Evolutionary conservation across 2,797 vertebrate species (phyloP).

Genomic region (Petrocephalus sullivani): DNA sequence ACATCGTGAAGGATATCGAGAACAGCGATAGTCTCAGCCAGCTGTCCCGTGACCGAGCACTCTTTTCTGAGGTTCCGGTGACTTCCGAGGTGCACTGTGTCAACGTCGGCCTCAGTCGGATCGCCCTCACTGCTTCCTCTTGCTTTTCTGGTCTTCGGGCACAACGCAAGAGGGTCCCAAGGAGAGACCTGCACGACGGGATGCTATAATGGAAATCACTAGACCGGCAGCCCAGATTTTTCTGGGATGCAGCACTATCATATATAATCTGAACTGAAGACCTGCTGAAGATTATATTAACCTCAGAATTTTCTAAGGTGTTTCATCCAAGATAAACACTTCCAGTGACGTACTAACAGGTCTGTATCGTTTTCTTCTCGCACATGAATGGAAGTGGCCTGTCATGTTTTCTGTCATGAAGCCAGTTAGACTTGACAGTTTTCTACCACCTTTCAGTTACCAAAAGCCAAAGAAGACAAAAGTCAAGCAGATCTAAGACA

Average conservation of each 20-base stretch:
- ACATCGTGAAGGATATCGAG: conserved; percentile 75
- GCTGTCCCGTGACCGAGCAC: conserved; percentile 54
- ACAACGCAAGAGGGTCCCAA: conserved; percentile 39
- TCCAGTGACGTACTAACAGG: conserved; percentile 10
- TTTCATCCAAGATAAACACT: conserved; percentile 15
- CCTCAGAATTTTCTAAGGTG: conserved; percentile 4
- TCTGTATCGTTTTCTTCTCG: conserved; percentile 6
- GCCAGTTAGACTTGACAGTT: neutral
- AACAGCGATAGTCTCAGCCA: conserved; percentile 38
- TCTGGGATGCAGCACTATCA: neutral
- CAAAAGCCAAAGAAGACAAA: neutral
- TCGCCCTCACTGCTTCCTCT: conserved; percentile 63
- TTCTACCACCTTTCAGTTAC: neutral
- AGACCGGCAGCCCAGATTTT: neutral
- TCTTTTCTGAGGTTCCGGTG: conserved; percentile 77
- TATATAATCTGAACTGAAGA: neutral
- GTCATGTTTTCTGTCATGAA: conserved; percentile 7
- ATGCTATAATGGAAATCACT: conserved; percentile 42
- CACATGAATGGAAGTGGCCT: neutral
- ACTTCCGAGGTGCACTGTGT: conserved; percentile 71
- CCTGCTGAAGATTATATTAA: neutral
- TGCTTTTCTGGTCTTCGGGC: conserved; percentile 52
- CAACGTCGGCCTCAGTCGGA: conserved; percentile 65
- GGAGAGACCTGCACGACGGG: conserved; percentile 48
- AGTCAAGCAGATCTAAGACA: conserved; percentile 7